Base-by-base conservation (phyloP, 2,113 vertebrate genomes). In the Egretta garzetta region DNA sequence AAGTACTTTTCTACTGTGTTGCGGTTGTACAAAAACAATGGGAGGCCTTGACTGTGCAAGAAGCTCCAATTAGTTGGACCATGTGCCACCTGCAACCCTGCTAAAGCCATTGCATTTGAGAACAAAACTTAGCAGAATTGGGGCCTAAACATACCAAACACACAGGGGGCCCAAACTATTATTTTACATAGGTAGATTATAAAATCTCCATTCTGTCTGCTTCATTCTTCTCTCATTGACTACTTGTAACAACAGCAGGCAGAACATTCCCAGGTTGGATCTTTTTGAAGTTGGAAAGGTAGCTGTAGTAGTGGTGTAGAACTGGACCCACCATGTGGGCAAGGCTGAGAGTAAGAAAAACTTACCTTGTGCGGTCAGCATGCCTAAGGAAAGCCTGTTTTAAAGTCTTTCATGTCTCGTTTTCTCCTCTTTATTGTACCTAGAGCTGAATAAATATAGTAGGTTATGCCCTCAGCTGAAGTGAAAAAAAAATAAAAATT, bases 381-480 rank as follows among this genome's bases (percentile, higher is more conserved):
- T 68, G 14, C 52, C 73, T 33, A 33, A 71, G 47, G 56, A 94
- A 93, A 67, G 39, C 24, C 50, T 66, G 18, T 20, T 88, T 58
- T 80, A 23, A 79, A 87, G 50, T 62, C 2, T 88, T 68, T 26
- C 35, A 19, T 90, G 56, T 90, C 74, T 93, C 14, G 58, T 60
- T 96, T 91, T 90, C 71, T 82, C 49, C 32, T 92, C 47, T 93
- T 80, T 71, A 82, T 88, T 88, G 35, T 93, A 74, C 53, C 35
- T 66, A 60, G 93, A 70, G 77, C 43, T 90, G 53, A 58, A 45
- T 74, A 91, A 88, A 80, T 90, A 56, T 3, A 76, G 70, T 45
- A n/a, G 81, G 66, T 37, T 68, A 30, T 86, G 60, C 71, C 50
- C 52, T 62, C 28, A 80, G 50, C 74, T 67, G 72, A 28, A 32